Percentiles rank a stretch among this genome's conserved stretches.
These are phyloP conservation scores for Chunga burmeisteri DNA, from an alignment of 2,113 vertebrate genomes.

Conservation along the genomic window DNA sequence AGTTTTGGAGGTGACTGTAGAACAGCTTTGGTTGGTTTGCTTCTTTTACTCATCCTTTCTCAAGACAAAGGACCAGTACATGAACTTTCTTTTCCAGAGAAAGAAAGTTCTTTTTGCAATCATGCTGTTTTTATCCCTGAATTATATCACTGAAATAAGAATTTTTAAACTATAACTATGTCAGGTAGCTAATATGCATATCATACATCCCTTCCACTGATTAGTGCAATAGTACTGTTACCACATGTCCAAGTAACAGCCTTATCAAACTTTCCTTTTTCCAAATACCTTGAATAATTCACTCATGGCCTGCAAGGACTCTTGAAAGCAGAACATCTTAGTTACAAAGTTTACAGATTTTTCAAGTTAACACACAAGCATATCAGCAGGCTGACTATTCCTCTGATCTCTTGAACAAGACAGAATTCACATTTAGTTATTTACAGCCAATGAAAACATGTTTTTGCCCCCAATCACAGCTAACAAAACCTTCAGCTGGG, in stretches of 20 bases:
- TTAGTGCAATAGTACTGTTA: neutral
- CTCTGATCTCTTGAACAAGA: neutral
- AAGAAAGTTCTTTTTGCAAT: neutral
- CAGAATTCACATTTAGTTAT: neutral
- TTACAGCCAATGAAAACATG: neutral
- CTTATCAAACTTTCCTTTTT: neutral
- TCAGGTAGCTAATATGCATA: neutral
- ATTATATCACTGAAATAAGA: neutral
- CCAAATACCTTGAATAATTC: neutral
- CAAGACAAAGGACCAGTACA: neutral
- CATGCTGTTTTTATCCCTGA: neutral
- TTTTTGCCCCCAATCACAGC: neutral
- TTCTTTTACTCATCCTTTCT: neutral
- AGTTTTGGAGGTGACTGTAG: neutral
- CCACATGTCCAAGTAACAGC: neutral
- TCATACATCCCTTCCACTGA: neutral
- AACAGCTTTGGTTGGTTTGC: neutral
- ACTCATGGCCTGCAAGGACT: neutral
- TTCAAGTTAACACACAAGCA: neutral
- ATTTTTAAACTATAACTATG: neutral
- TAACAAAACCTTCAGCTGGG: neutral
- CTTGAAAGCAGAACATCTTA: neutral
- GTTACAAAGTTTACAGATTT: neutral
- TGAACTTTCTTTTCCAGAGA: neutral
- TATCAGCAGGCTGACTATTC: neutral